Base-by-base conservation (phyloP, 2,888 invertebrate genomes). In the Agrilus biguttatus region DNA sequence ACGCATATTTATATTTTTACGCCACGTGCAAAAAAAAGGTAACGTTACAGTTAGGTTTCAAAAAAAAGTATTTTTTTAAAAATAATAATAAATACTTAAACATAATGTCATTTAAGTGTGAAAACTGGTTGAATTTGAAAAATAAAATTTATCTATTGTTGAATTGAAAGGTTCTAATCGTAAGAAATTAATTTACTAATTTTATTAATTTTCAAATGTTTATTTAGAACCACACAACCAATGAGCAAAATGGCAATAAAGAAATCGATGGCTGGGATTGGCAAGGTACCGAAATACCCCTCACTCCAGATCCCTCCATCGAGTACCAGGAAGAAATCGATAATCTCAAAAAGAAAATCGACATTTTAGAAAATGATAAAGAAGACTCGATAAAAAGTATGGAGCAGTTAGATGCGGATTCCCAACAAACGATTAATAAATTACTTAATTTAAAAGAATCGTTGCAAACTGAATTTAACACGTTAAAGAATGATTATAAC, bases 401-500 rank as follows among this genome's bases (percentile, higher is more conserved):
- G 37, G 63, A 62, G 48, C 63, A 66, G 44, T 49, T 67, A 2
- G 66, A 68, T 51, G 47, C 51, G 8, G 66, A 68, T 45, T 60
- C 63, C 49, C 66, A 66, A 47, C 55, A 60, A 41, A 65, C 63
- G 41, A 56, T 60, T 10, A 57, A 58, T 19, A 59, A 64, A 47
- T 50, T 67, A 35, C 55, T 66, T 8, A 51, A 49, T 12, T 55
- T 65, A 28, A 62, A 60, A 48, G 61, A 62, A 41, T 54, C 60
- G 45, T 44, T 67, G n/a, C 62, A 62, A 47, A 51, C 50, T 36
- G 55, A 61, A 10, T 59, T 61, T 14, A 61, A 67, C 39, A 51
- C 55, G 7, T 51, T 71, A 19, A 59, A 60, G 36, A 69, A 68
- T 37, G 73, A 74, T 58, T 55, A 76, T 13, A 56, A 58, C 2